Evolutionary conservation across 2,113 vertebrate genomes (phyloP).

Genomic region (Ophthalmolycus amberensis): DNA sequence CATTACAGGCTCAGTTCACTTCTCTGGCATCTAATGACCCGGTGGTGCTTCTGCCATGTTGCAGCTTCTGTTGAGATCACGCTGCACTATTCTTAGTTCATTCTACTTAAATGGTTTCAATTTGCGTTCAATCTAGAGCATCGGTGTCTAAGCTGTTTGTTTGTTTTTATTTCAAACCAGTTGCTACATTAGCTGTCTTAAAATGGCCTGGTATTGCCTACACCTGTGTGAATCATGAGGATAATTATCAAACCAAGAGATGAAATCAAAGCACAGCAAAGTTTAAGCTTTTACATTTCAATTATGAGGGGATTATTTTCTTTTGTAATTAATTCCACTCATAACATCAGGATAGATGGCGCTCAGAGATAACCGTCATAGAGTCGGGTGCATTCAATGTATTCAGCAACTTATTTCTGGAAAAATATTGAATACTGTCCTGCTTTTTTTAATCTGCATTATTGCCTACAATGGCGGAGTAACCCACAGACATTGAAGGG

Average conservation of each 20-base stretch:
- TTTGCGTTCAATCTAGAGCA: neutral
- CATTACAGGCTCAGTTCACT: slow-evolving; percentile 21
- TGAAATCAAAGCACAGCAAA: neutral
- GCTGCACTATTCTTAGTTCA: neutral
- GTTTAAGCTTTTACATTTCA: neutral
- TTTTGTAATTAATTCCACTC: neutral
- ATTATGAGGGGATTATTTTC: neutral
- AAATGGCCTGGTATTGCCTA: neutral
- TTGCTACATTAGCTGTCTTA: neutral
- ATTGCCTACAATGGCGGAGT: too few relatives aligned
- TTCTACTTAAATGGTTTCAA: neutral
- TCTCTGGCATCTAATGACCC: slow-evolving; percentile 22
- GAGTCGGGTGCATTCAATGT: neutral
- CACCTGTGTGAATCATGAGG: neutral
- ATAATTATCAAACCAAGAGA: neutral
- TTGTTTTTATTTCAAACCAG: neutral
- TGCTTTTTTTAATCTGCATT: neutral
- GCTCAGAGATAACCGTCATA: neutral
- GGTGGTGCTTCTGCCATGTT: slow-evolving; percentile 15
- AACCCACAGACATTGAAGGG: too few relatives aligned
- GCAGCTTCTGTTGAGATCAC: slow-evolving; percentile 14
- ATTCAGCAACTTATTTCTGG: neutral
- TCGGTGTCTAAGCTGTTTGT: neutral
- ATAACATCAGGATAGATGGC: neutral
- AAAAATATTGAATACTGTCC: neutral